Percentiles rank a stretch among this genome's conserved stretches.
These are phyloP conservation scores for Fregata magnificens DNA, from an alignment of 2,113 vertebrate species.

Conservation along the genomic window DNA sequence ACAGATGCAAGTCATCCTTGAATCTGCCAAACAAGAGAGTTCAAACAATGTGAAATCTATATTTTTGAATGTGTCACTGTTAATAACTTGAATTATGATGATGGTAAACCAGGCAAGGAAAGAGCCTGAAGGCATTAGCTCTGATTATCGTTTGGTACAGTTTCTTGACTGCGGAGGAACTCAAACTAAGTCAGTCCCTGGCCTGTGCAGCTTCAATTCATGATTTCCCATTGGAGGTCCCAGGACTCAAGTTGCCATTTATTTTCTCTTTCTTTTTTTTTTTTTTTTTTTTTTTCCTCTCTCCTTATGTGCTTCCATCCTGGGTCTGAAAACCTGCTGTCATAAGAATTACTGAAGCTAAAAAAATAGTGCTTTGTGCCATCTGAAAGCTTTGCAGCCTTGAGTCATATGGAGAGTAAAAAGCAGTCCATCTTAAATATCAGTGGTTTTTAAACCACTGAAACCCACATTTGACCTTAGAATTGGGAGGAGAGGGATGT, in stretches of 20 bases:
- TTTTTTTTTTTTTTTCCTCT: no score
- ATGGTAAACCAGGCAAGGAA: neutral
- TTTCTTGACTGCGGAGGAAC: neutral
- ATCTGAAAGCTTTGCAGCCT: constrained; percentile 3
- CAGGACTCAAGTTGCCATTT: neutral
- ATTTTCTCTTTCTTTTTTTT: neutral
- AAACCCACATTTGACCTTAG: neutral
- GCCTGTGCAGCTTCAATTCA: neutral
- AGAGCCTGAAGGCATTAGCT: neutral
- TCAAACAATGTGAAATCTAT: neutral
- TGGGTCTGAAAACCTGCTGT: constrained; percentile 9
- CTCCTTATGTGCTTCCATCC: neutral
- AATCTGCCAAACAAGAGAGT: neutral
- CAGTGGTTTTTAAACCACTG: neutral
- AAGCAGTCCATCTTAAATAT: neutral
- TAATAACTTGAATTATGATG: neutral
- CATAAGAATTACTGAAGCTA: neutral
- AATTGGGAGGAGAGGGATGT: neutral
- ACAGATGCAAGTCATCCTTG: neutral
- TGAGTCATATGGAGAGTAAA: constrained; percentile 2
- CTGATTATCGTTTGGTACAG: neutral
- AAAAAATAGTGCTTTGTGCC: neutral
- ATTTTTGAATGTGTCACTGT: neutral
- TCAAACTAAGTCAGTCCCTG: neutral
- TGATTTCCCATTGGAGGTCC: neutral